These are phyloP conservation scores for Sinocyclocheilus rhinocerous DNA, from an alignment of 2,113 vertebrate genomes.

Conservation along the genomic window DNA sequence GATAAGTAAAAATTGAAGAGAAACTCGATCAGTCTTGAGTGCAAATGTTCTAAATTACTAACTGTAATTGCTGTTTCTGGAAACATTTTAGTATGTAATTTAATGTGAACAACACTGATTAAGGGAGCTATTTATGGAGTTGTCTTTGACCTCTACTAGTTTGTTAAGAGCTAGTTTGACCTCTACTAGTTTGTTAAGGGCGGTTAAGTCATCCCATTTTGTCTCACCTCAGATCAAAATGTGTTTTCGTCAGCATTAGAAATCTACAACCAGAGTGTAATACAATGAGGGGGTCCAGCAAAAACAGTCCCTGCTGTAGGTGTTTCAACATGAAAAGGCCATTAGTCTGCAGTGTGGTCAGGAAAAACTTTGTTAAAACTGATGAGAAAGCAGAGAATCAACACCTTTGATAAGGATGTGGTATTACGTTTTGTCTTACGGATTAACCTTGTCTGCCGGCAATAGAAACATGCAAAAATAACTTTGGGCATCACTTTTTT, in stretches of 20 bases:
- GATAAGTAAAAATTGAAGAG: too few relatives aligned
- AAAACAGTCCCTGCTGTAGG: not conserved
- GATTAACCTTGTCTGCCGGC: not conserved
- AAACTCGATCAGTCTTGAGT: too few relatives aligned
- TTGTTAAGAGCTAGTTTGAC: not conserved
- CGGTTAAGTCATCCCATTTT: not conserved
- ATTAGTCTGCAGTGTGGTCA: constrained; percentile 15
- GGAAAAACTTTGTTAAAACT: not conserved
- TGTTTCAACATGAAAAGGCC: constrained; percentile 41
- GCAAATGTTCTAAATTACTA: too few relatives aligned
- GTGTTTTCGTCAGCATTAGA: constrained; percentile 9
- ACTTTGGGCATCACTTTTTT: not conserved
- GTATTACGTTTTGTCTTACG: not conserved
- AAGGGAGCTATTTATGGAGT: not conserved
- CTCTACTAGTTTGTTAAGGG: not conserved
- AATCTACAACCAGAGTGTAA: constrained; percentile 13
- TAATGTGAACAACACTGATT: too few relatives aligned
- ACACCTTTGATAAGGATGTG: not conserved
- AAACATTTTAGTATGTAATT: too few relatives aligned
- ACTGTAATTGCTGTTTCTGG: too few relatives aligned
- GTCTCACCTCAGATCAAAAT: constrained; percentile 12
- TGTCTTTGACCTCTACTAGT: not conserved
- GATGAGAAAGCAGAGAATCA: constrained; percentile 17
- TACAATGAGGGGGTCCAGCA: constrained; percentile 19
- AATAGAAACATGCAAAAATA: not conserved